Percentiles rank a stretch among this genome's conserved stretches.
Conservation (phyloP, 23 tunicate genomes). For the Trididemnum clinides region DNA sequence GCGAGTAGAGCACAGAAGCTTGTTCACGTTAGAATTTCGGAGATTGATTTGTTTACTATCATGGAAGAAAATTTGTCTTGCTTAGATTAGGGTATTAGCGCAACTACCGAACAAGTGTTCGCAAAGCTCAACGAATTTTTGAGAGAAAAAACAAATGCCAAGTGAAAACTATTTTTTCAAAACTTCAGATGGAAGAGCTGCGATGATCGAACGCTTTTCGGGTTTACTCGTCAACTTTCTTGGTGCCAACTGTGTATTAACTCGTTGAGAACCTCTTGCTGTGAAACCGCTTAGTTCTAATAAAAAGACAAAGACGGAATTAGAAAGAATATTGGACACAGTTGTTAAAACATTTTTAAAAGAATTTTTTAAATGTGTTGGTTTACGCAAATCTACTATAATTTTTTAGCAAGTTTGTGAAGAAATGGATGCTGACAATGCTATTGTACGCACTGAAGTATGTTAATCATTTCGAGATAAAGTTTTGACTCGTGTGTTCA, state of each 20-base stretch:
- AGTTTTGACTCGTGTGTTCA: constrained; percentile 26
- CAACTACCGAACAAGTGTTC: constrained; percentile 54
- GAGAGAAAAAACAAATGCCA: no score
- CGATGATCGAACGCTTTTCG: constrained; percentile 39
- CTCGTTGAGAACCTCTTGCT: constrained; percentile 49
- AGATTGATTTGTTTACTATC: constrained; percentile 22
- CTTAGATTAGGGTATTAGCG: constrained; percentile 35
- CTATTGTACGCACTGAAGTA: constrained; percentile 11
- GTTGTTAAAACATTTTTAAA: constrained; percentile 42
- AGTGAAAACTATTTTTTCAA: background rate
- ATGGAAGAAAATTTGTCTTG: constrained; percentile 51
- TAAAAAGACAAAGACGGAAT: constrained; percentile 43
- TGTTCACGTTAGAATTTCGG: constrained; percentile 45
- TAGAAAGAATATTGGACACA: constrained; percentile 32
- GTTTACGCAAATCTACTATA: constrained; percentile 20
- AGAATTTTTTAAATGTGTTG: constrained; percentile 49
- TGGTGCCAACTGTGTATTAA: constrained; percentile 33
- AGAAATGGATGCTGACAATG: no score
- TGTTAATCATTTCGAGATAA: background rate
- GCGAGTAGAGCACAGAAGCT: constrained; percentile 50
- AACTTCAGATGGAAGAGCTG: constrained; percentile 52
- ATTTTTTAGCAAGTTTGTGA: constrained; percentile 7
- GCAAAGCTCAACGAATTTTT: constrained; percentile 39
- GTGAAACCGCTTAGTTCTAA: constrained; percentile 47
- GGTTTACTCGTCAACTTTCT: constrained; percentile 23